phyloP scores from a whole-genome alignment of 2,113 vertebrate species.

The Esox niger region DNA sequence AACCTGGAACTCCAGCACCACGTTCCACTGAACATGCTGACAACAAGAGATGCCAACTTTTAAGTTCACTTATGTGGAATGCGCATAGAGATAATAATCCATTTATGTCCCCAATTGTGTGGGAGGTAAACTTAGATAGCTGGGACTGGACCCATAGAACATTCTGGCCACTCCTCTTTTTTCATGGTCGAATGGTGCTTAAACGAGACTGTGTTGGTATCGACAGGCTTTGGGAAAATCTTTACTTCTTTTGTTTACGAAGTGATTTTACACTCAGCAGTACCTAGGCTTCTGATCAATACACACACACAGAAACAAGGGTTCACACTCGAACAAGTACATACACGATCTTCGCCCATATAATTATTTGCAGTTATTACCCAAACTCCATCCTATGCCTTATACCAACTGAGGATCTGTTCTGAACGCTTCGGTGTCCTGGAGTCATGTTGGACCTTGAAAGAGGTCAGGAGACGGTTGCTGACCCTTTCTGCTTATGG shows the following conservation, averaged over 20 bases:
- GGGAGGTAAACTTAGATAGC: constrained; percentile 20
- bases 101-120: constrained; percentile 9
- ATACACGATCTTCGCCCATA: too few relatives aligned
- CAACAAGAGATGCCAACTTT: too few relatives aligned
- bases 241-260: constrained; percentile 53
- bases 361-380: too few relatives aligned
- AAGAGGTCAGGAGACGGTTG: too few relatives aligned
- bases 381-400: background rate
- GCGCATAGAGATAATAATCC: constrained; percentile 22
- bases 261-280: constrained; percentile 60
- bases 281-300: constrained; percentile 28
- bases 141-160: constrained; percentile 39
- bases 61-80: too few relatives aligned
- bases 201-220: constrained; percentile 58
- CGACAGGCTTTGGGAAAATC: constrained; percentile 46
- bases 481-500: too few relatives aligned
- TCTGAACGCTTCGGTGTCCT: too few relatives aligned
- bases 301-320: background rate
- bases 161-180: constrained; percentile 25
- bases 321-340: too few relatives aligned
- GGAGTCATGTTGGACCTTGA: too few relatives aligned
- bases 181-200: constrained; percentile 37
- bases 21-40: too few relatives aligned
- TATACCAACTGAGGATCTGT: too few relatives aligned
- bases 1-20: constrained; percentile 52